Conservation (phyloP, 1,140 invertebrate genomes). For the Drosophila parabipectinata region DNA sequence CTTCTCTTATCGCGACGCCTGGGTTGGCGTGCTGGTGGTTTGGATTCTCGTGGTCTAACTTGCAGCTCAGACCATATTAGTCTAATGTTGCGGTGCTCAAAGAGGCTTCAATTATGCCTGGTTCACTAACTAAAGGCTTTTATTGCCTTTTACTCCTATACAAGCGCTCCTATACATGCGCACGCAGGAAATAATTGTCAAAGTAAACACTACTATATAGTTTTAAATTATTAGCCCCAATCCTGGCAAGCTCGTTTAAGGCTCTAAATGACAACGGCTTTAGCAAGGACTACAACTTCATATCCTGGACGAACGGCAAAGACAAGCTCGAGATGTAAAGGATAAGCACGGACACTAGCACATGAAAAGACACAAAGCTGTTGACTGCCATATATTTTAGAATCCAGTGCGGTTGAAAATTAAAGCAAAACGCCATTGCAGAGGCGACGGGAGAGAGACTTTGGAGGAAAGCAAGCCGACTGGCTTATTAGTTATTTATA, state of each 20-base stretch:
- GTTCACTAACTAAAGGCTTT: not conserved
- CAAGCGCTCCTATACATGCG: not conserved
- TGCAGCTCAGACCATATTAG: conserved; percentile 55
- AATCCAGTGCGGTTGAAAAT: conserved; percentile 69
- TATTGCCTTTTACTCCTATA: not conserved
- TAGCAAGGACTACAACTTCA: conserved; percentile 27
- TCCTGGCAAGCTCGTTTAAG: conserved; percentile 51
- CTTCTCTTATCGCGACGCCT: conserved; percentile 74
- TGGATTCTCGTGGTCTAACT: conserved; percentile 64
- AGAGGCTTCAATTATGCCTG: conserved; percentile 65
- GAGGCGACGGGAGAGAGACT: conserved; percentile 2
- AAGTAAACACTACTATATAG: conserved; percentile 70
- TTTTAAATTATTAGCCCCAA: conserved; percentile 75
- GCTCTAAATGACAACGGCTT: conserved; percentile 46
- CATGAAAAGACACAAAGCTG: conserved; percentile 28
- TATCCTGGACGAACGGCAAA: conserved; percentile 42
- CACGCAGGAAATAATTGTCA: conserved; percentile 74
- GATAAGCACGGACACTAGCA: conserved; percentile 51
- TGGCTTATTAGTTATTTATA: conserved; percentile 38
- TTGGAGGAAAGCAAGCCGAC: not conserved
- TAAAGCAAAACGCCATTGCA: conserved; percentile 62
- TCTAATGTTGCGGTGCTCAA: conserved; percentile 48
- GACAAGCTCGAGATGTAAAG: conserved; percentile 62
- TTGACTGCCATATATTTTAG: conserved; percentile 72
- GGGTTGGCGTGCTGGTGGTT: conserved; percentile 32